Conservation (phyloP, 2,888 invertebrate species). For the Nectonema munidae region DNA sequence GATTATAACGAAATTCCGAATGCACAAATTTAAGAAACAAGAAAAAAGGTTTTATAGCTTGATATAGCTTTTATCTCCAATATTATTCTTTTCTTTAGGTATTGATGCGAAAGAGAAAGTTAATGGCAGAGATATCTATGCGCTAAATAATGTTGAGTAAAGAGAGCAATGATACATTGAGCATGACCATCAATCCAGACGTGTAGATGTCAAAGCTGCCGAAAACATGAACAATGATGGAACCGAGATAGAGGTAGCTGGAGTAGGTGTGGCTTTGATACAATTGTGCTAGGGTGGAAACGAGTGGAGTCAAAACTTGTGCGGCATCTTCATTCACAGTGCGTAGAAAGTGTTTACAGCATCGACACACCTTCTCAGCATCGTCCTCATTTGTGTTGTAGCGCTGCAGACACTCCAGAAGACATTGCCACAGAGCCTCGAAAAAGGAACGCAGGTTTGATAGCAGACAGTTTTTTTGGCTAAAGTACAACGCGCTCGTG, state of each 20-base stretch:
- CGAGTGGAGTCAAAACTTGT: not conserved
- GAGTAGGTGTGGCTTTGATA: constrained; percentile 2
- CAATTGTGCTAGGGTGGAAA: constrained; percentile 1
- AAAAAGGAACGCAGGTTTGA: too few relatives aligned
- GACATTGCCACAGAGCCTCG: too few relatives aligned
- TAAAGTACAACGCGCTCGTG: too few relatives aligned
- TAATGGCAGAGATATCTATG: too few relatives aligned
- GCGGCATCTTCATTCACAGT: constrained; percentile 1
- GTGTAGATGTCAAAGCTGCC: not conserved
- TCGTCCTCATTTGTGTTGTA: not conserved
- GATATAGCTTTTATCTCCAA: too few relatives aligned
- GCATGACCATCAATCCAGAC: constrained; percentile 1
- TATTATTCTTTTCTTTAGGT: too few relatives aligned
- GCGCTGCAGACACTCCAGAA: too few relatives aligned
- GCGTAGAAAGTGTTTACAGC: constrained; percentile 1
- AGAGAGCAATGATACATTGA: not conserved
- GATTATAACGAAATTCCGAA: too few relatives aligned
- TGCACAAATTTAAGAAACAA: too few relatives aligned
- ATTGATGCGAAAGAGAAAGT: too few relatives aligned
- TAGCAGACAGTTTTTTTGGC: too few relatives aligned
- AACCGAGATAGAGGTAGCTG: constrained; percentile 1
- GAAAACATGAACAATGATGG: constrained; percentile 2
- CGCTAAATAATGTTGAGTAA: not conserved
- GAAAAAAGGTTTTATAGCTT: too few relatives aligned
- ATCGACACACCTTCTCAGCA: constrained; percentile 8